These are phyloP conservation scores for Staurois parvus DNA, from an alignment of 2,797 vertebrate genomes.

Conservation along the genomic window DNA sequence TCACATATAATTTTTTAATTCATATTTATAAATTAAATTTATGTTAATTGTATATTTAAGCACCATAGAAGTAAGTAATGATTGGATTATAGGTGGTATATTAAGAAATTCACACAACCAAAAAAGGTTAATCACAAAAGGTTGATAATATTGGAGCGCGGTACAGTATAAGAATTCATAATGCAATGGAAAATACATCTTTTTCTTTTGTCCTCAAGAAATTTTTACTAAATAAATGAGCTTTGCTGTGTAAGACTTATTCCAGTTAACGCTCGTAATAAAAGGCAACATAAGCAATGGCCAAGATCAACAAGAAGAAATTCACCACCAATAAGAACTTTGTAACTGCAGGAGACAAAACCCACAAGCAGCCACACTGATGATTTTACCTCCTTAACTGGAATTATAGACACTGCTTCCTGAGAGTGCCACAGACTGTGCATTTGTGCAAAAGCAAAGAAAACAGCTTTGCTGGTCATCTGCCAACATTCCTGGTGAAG, in stretches of 20 bases:
- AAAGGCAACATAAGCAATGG: not conserved
- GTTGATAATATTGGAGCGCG: too few relatives aligned
- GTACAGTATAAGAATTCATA: too few relatives aligned
- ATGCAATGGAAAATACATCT: too few relatives aligned
- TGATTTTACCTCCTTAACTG: slow-evolving; percentile 13
- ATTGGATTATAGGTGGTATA: too few relatives aligned
- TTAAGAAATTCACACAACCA: too few relatives aligned
- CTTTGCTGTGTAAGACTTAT: not conserved
- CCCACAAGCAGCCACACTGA: not conserved
- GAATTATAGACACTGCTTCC: not conserved
- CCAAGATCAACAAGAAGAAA: not conserved
- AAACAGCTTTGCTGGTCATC: slow-evolving; percentile 22
- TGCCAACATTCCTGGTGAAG: slow-evolving; percentile 36
- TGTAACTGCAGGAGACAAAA: not conserved
- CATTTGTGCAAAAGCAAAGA: not conserved
- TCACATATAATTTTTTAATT: too few relatives aligned
- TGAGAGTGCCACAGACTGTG: not conserved
- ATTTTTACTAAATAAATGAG: not conserved
- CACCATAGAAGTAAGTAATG: too few relatives aligned
- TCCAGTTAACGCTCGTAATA: not conserved
- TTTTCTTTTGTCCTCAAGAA: too few relatives aligned
- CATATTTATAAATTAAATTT: too few relatives aligned
- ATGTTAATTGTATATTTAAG: too few relatives aligned
- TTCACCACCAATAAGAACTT: not conserved
- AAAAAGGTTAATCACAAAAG: too few relatives aligned